Base-by-base conservation (phyloP, 2,113 vertebrate species). In the Barbus barbus region DNA sequence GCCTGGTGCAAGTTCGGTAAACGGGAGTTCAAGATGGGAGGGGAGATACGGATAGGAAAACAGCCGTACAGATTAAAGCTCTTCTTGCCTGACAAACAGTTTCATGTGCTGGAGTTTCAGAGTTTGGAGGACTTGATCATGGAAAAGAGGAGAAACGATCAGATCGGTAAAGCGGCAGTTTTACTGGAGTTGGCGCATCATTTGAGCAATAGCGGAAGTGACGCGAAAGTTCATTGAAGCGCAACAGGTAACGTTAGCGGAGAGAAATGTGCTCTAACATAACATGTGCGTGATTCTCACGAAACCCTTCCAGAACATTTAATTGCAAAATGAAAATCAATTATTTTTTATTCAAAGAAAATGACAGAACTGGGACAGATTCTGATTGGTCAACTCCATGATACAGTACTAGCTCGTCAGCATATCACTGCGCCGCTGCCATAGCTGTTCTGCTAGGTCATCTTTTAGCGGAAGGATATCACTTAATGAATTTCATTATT, bases 1-100 rank as follows among this genome's bases (percentile, higher is more conserved):
- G 97, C 97, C 80, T 99, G 98, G 98, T 99, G 98, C 94, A 92
- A 95, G 83, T 99, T 97, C 1, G 97, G 97, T 84, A 96, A 95
- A 89, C 92, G 97, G 44, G 98, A 99, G 93, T 98, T 99, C 88
- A 99, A 99, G 91, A 96, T 95, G 71, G 97, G 97, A 2, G 97
- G 96, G 8, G 98, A 99, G 93, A 95, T 99, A 87, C 95, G 97
- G 84, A 97, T 99, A 69, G 97, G 97, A 82, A 98, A 98, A 48
- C 98, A 99, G 92, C 97, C 97, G 7, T 99, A 99, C 94, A 93
- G 96, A 72, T 3, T 99, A 88, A 96, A 95, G 86, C 94, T 98
- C 44, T 88, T 92, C 11, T 92, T 97, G 86, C 94, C 95, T 0
- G 96, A 95, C 20, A 96, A 95, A 83, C 95, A 94, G 26, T 94